Percentiles rank a stretch among this genome's conserved stretches.
Conservation (phyloP, 2,113 vertebrate species). For the Collichthys lucidus region DNA sequence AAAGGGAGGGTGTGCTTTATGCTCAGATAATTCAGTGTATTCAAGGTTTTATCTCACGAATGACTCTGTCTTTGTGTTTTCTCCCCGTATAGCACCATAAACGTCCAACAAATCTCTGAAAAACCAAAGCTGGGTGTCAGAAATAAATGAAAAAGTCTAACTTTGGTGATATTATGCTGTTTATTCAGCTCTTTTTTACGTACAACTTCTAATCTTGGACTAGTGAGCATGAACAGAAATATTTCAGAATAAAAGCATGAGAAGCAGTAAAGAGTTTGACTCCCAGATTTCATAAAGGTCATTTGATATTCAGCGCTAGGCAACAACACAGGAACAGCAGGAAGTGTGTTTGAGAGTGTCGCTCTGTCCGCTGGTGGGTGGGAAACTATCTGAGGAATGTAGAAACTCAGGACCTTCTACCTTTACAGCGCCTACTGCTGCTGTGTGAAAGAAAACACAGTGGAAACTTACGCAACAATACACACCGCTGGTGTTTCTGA, state of each 20-base stretch:
- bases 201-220: background rate
- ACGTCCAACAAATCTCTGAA: too few relatives aligned
- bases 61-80: too few relatives aligned
- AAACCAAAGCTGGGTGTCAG: too few relatives aligned
- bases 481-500: background rate
- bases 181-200: too few relatives aligned
- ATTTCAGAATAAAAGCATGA: background rate
- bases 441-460: constrained; percentile 31
- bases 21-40: too few relatives aligned
- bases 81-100: too few relatives aligned
- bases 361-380: background rate
- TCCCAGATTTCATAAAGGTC: background rate
- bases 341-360: constrained; percentile 28
- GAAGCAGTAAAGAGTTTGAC: background rate
- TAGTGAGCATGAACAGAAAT: background rate
- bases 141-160: too few relatives aligned
- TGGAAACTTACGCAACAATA: background rate
- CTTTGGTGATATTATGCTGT: too few relatives aligned
- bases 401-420: constrained; percentile 58
- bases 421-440: background rate
- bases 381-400: constrained; percentile 70
- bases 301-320: too few relatives aligned
- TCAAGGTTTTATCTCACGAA: too few relatives aligned
- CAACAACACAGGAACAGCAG: constrained; percentile 32
- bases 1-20: too few relatives aligned